phyloP scores from a whole-genome alignment of 2,113 vertebrate species.

The Chloropsis cyanopogon region DNA sequence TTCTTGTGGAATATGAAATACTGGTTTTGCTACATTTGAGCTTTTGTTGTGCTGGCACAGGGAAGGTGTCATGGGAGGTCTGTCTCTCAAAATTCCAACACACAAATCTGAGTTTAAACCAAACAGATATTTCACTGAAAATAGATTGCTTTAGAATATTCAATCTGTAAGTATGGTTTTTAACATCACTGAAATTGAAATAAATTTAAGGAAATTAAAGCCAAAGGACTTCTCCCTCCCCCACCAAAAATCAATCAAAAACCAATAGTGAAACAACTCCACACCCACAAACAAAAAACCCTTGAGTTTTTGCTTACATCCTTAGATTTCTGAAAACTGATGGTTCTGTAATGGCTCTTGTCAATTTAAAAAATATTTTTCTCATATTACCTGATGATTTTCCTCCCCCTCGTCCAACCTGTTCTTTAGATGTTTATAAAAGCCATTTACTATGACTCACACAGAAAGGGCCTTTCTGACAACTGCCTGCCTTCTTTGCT shows the following conservation, averaged over 20 bases:
- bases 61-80: neutral
- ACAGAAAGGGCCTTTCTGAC: neutral
- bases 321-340: neutral
- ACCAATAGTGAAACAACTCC: neutral
- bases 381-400: neutral
- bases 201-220: neutral
- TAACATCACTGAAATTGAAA: neutral
- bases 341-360: neutral
- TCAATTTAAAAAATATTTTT: neutral
- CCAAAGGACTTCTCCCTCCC: neutral
- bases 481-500: neutral
- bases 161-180: neutral
- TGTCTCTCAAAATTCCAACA: neutral
- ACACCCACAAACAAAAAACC: accelerated
- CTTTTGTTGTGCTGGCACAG: neutral
- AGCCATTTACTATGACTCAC: neutral
- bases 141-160: neutral
- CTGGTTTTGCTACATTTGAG: neutral
- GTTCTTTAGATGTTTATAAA: neutral
- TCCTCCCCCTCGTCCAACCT: neutral
- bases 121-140: neutral
- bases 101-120: neutral
- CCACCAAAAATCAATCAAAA: neutral
- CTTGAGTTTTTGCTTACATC: neutral
- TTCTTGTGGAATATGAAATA: neutral